phyloP scores from a whole-genome alignment of 2,113 vertebrate genomes.

The Plecturocebus donacophilus region DNA sequence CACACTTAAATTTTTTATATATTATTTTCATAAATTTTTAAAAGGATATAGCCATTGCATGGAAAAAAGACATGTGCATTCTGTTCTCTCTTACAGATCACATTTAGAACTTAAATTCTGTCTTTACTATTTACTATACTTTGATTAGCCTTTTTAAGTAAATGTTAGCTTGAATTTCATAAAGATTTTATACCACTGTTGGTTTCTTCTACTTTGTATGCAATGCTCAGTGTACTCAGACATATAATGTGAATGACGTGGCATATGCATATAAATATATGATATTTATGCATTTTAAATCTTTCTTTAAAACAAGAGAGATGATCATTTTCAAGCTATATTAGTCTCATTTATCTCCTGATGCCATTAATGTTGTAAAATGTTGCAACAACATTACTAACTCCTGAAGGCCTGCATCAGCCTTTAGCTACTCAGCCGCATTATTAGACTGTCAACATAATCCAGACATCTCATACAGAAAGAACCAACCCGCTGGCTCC shows the following conservation, averaged over 20 bases:
- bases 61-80: slow-evolving; percentile 34
- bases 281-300: slow-evolving; percentile 80
- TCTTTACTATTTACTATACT: slow-evolving; percentile 42
- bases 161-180: slow-evolving; percentile 41
- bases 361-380: slow-evolving; percentile 84
- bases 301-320: slow-evolving; percentile 78
- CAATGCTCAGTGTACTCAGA: neutral
- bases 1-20: slow-evolving; percentile 72
- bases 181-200: neutral
- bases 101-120: slow-evolving; percentile 51
- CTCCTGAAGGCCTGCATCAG: slow-evolving; percentile 83
- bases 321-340: slow-evolving; percentile 82
- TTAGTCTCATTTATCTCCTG: slow-evolving; percentile 86
- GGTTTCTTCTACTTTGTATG: slow-evolving; percentile 40
- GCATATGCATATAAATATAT: slow-evolving; percentile 75
- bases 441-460: slow-evolving; percentile 87
- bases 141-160: slow-evolving; percentile 57
- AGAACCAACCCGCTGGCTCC: slow-evolving; percentile 75
- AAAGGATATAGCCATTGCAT: slow-evolving; percentile 52
- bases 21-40: slow-evolving; percentile 75
- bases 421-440: slow-evolving; percentile 81
- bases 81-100: slow-evolving; percentile 60
- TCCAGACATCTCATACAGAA: slow-evolving; percentile 83
- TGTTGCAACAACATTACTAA: slow-evolving; percentile 76
- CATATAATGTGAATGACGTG: slow-evolving; percentile 50